A percentile compares a stretch with the other conserved stretches of the same genome.
Evolutionary conservation across 2,888 invertebrate species (phyloP).

Genomic region (Invenusta paracnida): DNA sequence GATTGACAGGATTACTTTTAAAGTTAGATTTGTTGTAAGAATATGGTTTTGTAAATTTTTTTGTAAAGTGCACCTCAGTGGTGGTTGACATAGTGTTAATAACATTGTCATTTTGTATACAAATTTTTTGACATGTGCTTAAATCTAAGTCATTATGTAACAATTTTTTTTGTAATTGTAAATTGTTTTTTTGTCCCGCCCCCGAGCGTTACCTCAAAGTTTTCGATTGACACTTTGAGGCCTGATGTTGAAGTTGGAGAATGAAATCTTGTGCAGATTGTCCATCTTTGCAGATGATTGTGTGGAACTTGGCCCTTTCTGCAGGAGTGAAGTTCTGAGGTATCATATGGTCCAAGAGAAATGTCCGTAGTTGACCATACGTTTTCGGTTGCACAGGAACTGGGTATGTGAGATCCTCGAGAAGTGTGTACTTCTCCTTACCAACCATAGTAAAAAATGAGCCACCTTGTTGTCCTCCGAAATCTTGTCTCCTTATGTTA

Average conservation of each 20-base stretch:
- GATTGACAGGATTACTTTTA: not conserved
- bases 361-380: not conserved
- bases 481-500: not conserved
- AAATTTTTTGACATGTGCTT: not conserved
- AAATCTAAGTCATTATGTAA: conserved; percentile 7
- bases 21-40: not conserved
- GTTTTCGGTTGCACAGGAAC: not conserved
- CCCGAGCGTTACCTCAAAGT: not conserved
- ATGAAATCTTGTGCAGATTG: not conserved
- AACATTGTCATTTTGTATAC: conserved; percentile 26
- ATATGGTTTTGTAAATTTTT: not conserved
- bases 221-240: not conserved
- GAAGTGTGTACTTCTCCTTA: not conserved
- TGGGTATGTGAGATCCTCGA: not conserved
- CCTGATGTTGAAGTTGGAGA: not conserved
- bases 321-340: not conserved
- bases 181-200: too few species aligned
- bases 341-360: not conserved
- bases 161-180: not conserved
- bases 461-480: not conserved
- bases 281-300: not conserved
- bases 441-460: not conserved
- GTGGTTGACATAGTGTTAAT: not conserved
- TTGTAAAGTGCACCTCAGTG: not conserved
- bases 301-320: not conserved